Conservation (phyloP, 2,113 vertebrate genomes). For the Rattus norvegicus region GRCr8 NC_086019.1:188148001-188148500, state of each 20-base stretch:
- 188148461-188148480: not conserved
- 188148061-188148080: not conserved
- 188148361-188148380: not conserved
- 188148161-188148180: not conserved
- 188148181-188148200: not conserved
- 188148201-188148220: not conserved
- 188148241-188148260: conserved; percentile 17
- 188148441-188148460: not conserved
- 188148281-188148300: not conserved
- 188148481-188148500: not conserved
- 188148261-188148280: not conserved
- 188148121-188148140: not conserved
- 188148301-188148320: not conserved
- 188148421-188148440: not conserved
- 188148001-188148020: not conserved
- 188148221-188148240: not conserved
- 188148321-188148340: not conserved
- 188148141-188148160: not conserved
- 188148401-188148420: not conserved
- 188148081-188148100: too few species aligned
- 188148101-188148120: fast-evolving
- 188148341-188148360: not conserved
- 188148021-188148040: not conserved
- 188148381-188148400: not conserved
- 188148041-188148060: not conserved